Base-by-base conservation (phyloP, 1,140 invertebrate species). In the Drosophila bifasciata region DNA sequence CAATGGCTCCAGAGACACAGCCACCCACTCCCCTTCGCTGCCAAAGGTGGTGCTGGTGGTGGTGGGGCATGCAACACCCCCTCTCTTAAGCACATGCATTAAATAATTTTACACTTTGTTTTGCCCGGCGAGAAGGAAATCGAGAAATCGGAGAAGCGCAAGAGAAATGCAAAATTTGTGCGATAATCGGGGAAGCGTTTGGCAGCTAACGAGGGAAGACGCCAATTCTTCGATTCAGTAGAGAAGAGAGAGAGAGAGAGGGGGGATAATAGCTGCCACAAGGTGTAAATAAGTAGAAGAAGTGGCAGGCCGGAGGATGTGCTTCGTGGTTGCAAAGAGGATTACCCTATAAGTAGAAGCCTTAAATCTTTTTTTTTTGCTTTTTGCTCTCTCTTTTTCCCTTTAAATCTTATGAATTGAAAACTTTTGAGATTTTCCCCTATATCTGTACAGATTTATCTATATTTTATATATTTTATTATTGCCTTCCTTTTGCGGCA, bases 81-180 rank as follows among this genome's bases (percentile, higher is more conserved):
- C 48, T 17, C 36, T 21, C 43, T 61, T 63, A 61, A 66, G 71
- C 79, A 77, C 64, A 78, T 78, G 83, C 83, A 89, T 88, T 88
- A 88, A 88, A 88, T 88, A 88, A 88, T 88, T 88, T 88, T 88
- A 88, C 84, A 88, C 83, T 88, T 88, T 88, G 83, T 88, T 79
- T 77, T 69, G 52, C 15, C 21, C 49, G 43, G 46, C 25, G 3
- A n/a, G 9, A 25, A 17, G 49, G 2, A 36, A 36, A 36, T 36
- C 1, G 44, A n/a, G 32, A 39, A 21, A 21, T 55, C 32, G 32
- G 32, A 36, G 32, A 36, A 36, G 23, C 23, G 23, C 23, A 25
- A 39, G 17, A 56, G 45, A 63, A 88, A 88, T 86, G 83, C 78
- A 86, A 76, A 76, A 86, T 81, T 86, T 64, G 66, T 50, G 78